Evolutionary conservation across 1,140 invertebrate species (phyloP).

Genomic region (Lepidostoma basale): DNA sequence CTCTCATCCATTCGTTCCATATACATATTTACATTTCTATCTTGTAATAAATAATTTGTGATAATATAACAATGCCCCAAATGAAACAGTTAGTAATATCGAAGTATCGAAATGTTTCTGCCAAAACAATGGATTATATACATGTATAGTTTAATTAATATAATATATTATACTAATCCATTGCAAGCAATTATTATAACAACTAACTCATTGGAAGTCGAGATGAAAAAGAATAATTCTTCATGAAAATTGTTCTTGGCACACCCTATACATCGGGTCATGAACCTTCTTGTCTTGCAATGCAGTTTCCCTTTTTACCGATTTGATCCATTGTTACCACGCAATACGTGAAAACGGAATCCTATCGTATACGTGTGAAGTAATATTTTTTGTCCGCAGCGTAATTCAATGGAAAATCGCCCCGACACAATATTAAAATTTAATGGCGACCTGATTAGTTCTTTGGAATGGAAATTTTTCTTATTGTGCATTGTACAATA

Average conservation of each 20-base stretch:
- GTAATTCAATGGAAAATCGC: slow-evolving; percentile 33
- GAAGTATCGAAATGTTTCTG: too few relatives aligned
- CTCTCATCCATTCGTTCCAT: too few relatives aligned
- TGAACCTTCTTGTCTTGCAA: slow-evolving; percentile 31
- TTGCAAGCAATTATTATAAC: background rate
- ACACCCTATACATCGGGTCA: too few relatives aligned
- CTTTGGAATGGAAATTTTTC: slow-evolving; percentile 23
- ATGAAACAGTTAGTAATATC: too few relatives aligned
- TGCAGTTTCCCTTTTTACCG: slow-evolving; percentile 37
- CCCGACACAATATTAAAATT: slow-evolving; percentile 10
- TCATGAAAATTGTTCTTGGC: too few relatives aligned
- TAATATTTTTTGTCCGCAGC: slow-evolving; percentile 27
- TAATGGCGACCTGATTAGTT: slow-evolving; percentile 27
- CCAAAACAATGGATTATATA: too few relatives aligned
- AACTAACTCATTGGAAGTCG: background rate
- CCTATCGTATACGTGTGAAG: slow-evolving; percentile 35
- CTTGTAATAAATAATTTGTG: background rate
- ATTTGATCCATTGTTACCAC: slow-evolving; percentile 38
- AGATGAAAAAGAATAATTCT: background rate
- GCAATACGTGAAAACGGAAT: slow-evolving; percentile 31
- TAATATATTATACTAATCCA: background rate
- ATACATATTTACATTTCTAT: background rate
- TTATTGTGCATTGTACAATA: slow-evolving; percentile 25
- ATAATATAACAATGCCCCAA: too few relatives aligned
- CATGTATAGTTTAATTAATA: background rate